phyloP scores from a whole-genome alignment of 2,888 invertebrate species.

The Prionchulus punctatus region DNA sequence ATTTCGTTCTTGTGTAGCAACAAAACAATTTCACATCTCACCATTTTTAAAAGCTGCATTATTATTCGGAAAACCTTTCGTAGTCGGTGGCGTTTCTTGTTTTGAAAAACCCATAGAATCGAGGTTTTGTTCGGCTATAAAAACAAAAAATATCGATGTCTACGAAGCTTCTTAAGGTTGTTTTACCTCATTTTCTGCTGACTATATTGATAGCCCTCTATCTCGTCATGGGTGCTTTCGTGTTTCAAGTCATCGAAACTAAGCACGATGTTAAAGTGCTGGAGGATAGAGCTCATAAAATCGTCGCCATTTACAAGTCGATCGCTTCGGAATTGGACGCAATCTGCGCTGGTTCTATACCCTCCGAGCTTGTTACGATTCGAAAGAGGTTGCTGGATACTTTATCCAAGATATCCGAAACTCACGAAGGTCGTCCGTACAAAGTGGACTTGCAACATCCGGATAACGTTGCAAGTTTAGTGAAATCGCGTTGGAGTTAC shows the following conservation, averaged over 20 bases:
- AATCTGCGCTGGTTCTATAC: neutral
- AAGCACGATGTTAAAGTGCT: neutral
- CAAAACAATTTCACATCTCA: too few relatives aligned
- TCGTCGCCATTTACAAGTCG: neutral
- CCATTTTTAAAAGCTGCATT: too few relatives aligned
- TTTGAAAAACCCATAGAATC: too few relatives aligned
- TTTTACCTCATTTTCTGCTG: slow-evolving; percentile 1
- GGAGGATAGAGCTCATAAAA: neutral
- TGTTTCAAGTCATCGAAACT: slow-evolving; percentile 2
- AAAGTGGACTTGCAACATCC: neutral
- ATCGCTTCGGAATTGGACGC: neutral
- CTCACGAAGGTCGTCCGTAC: neutral
- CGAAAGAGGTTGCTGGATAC: neutral
- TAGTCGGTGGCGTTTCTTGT: too few relatives aligned
- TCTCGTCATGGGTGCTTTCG: neutral
- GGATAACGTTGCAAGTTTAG: slow-evolving; percentile 15
- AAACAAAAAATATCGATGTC: too few relatives aligned
- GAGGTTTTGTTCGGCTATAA: too few relatives aligned
- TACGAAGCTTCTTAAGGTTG: too few relatives aligned
- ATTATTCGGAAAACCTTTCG: too few relatives aligned
- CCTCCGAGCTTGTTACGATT: neutral
- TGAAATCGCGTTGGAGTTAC: slow-evolving; percentile 24
- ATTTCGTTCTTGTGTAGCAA: too few relatives aligned
- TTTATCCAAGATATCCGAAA: neutral
- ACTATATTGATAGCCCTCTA: neutral